Evolutionary conservation across 2,888 invertebrate species (phyloP).

Genomic region (Agonopterix arenella): DNA sequence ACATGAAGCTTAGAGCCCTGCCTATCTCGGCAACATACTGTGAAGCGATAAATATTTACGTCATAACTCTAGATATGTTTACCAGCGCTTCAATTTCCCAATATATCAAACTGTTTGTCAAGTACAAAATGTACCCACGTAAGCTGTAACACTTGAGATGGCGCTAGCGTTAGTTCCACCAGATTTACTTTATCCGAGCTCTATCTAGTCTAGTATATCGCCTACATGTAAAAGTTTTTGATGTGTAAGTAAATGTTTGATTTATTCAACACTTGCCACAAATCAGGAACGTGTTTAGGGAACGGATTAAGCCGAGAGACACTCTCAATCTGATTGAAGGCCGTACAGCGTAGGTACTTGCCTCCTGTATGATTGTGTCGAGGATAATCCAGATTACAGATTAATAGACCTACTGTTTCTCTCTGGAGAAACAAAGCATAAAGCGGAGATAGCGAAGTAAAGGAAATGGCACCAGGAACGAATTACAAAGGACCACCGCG

Average conservation of each 20-base stretch:
- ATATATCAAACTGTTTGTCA: not conserved
- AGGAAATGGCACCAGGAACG: not conserved
- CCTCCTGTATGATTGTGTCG: conserved; percentile 43
- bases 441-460: not conserved
- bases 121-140: not conserved
- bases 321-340: not conserved
- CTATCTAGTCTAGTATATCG: not conserved
- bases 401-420: conserved; percentile 31
- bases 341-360: conserved; percentile 21
- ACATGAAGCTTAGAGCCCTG: no score
- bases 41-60: not conserved
- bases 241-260: not conserved
- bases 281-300: not conserved
- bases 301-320: not conserved
- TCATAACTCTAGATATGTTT: not conserved
- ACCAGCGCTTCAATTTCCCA: not conserved
- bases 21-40: not conserved
- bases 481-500: not conserved
- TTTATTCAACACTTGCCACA: not conserved
- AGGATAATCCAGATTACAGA: conserved; percentile 56
- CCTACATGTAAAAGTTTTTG: no score
- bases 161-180: no score
- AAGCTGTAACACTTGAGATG: no score
- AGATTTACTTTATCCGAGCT: no score
- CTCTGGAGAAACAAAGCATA: conserved; percentile 4